Evolutionary conservation across 2,113 vertebrate genomes (phyloP), one percentile per base, ranked within the genome.

Genomic region (Trochalopteron elliotii): DNA sequence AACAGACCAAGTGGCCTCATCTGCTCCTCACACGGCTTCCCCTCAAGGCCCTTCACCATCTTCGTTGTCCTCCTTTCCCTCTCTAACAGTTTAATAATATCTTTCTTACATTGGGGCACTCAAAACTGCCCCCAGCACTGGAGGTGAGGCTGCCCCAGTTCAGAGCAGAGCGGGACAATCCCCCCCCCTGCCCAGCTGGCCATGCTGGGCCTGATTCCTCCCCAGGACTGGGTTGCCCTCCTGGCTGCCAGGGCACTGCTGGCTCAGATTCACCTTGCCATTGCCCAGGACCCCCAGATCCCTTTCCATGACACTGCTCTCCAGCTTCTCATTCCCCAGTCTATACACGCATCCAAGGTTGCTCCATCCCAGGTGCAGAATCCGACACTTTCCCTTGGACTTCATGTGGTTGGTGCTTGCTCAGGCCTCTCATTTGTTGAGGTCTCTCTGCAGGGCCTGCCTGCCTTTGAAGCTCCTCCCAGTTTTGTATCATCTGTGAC

Each of bases 111-210:
- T 3, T 64, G 7, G 15, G 33, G 22, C 19, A 11, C 22, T 27
- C 27, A 53, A 22, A 25, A 2, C 8, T 37, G 14, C 2, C 5
- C 17, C 5, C 57, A 55, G 17, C 2, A 63, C 17, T 27, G 0
- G 0, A 33, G 39, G 39, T 72, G 57, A 63, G 22, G 49, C 40
- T 0, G 0, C n/a, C 17, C 49, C 40, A 74, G 69, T 0, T 0
- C 57, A 83, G 57, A 53, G 47, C 68, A 83, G 57, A 61, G 39
- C 0, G 0, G 81, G 17, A 33, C 68, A 83, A 22, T 72, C 22
- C 44, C 47, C 39, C 53, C 57, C 40, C n/a, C 33, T 47, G 40
- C 59, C 33, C 0, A 0, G 28, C 59, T 84, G 59, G 7, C 0
- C 2, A 39, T 55, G 23, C 59, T 74, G 49, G 18, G 15, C 40